Evolutionary conservation across 2,113 vertebrate species (phyloP).

Genomic region (Psilopsiagon aurifrons): DNA sequence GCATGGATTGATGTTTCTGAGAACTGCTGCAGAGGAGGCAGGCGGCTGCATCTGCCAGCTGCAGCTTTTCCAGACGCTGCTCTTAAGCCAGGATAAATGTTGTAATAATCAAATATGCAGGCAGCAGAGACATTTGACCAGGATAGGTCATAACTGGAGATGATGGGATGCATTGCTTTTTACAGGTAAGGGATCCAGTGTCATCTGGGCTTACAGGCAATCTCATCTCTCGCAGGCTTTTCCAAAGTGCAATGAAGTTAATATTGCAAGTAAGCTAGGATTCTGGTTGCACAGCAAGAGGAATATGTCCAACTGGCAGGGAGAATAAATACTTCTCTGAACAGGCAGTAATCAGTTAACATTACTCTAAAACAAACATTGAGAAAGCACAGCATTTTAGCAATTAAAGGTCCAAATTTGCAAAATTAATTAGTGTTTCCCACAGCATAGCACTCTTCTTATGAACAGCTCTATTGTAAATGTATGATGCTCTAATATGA

Average conservation of each 20-base stretch:
- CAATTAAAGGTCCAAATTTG: constrained; percentile 69
- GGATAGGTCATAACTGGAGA: neutral
- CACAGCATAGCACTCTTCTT: constrained; percentile 57
- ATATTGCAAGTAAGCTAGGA: constrained; percentile 2
- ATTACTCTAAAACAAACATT: constrained; percentile 51
- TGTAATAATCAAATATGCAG: neutral
- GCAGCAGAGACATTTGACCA: neutral
- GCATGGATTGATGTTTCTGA: constrained; percentile 42
- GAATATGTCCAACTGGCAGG: constrained; percentile 58
- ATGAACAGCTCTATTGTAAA: constrained; percentile 69
- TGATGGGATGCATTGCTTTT: neutral
- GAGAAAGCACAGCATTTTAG: constrained; percentile 59
- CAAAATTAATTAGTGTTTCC: constrained; percentile 75
- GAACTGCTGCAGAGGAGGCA: constrained; percentile 34
- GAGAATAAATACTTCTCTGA: constrained; percentile 57
- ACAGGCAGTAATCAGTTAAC: constrained; percentile 28
- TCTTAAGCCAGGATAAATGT: neutral
- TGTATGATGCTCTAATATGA: constrained; percentile 63
- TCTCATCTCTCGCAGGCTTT: neutral
- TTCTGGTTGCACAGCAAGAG: constrained; percentile 19
- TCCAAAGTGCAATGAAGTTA: neutral
- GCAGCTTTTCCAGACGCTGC: constrained; percentile 27
- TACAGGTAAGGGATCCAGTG: neutral
- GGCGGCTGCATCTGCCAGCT: constrained; percentile 40
- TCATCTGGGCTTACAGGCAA: neutral